These are phyloP conservation scores for Ferrisia virgata DNA, from an alignment of 2,888 invertebrate genomes.

Conservation along the genomic window DNA sequence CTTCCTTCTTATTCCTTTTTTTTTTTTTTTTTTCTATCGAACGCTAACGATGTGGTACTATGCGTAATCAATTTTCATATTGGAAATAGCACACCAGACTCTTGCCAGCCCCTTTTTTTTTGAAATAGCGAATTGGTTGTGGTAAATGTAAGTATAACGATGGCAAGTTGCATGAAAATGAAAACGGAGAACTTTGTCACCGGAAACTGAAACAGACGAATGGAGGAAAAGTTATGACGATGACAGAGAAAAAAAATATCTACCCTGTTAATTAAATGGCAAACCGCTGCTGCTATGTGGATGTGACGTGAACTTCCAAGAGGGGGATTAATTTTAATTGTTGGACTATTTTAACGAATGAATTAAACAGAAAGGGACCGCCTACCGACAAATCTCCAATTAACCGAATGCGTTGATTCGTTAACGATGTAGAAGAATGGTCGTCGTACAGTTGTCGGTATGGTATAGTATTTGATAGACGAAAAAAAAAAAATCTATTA, in stretches of 20 bases:
- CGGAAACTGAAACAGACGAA: background rate
- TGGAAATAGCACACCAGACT: background rate
- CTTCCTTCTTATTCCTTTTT: too few relatives aligned
- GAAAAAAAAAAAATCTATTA: too few relatives aligned
- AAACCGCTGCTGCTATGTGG: background rate
- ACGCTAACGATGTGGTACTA: background rate
- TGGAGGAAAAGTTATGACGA: background rate
- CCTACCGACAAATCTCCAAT: background rate
- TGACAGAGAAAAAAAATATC: background rate
- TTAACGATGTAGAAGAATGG: background rate
- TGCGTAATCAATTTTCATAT: background rate
- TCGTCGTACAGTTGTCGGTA: background rate
- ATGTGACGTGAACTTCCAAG: background rate
- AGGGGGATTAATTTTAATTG: slow-evolving; percentile 24
- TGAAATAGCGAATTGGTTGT: background rate
- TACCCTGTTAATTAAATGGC: background rate
- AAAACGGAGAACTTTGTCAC: background rate
- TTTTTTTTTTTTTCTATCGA: background rate
- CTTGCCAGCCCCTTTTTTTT: background rate
- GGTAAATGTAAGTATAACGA: too few relatives aligned
- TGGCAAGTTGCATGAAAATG: background rate
- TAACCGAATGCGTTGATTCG: background rate
- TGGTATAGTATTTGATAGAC: too few relatives aligned
- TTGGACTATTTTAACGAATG: background rate
- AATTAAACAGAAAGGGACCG: background rate